Evolutionary conservation across 2,797 vertebrate genomes (phyloP).

Genomic region (Borostomias antarcticus): DNA sequence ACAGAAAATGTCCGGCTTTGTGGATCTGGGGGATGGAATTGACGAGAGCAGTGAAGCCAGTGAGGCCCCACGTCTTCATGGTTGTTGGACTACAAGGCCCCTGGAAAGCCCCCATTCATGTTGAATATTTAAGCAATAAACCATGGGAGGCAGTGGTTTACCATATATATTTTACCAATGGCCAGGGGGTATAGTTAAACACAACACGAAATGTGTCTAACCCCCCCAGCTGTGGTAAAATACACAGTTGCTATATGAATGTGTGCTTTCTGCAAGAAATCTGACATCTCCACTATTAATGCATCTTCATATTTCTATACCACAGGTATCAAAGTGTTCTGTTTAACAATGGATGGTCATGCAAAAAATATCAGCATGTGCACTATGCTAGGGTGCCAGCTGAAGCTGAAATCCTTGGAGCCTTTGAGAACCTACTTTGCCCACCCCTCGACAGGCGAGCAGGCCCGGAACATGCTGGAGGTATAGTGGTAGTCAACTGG

Average conservation of each 20-base stretch:
- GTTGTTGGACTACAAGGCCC: constrained; percentile 26
- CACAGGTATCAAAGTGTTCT: constrained; percentile 4
- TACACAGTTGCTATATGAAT: too few relatives aligned
- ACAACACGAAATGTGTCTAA: too few relatives aligned
- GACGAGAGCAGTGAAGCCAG: neutral
- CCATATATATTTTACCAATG: too few relatives aligned
- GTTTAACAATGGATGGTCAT: constrained; percentile 30
- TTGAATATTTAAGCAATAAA: constrained; percentile 9
- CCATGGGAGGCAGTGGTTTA: constrained; percentile 9
- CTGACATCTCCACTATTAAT: too few relatives aligned
- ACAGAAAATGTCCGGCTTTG: constrained; percentile 21
- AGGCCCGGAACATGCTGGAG: constrained; percentile 10
- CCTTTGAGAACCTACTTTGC: constrained; percentile 17
- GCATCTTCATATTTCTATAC: constrained; percentile 17
- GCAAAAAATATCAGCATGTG: constrained; percentile 25
- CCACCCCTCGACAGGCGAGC: constrained; percentile 21
- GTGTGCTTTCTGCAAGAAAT: too few relatives aligned
- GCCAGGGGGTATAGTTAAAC: too few relatives aligned
- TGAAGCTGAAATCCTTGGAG: constrained; percentile 13
- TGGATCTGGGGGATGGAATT: neutral
- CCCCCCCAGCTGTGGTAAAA: too few relatives aligned
- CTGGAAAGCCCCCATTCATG: constrained; percentile 26
- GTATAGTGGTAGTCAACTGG: too few relatives aligned
- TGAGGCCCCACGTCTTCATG: constrained; percentile 28
- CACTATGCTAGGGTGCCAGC: constrained; percentile 24